Evolutionary conservation across 2,797 vertebrate species (phyloP), one percentile per base, ranked within the genome.

Genomic region (Halcyon chelicuti): DNA sequence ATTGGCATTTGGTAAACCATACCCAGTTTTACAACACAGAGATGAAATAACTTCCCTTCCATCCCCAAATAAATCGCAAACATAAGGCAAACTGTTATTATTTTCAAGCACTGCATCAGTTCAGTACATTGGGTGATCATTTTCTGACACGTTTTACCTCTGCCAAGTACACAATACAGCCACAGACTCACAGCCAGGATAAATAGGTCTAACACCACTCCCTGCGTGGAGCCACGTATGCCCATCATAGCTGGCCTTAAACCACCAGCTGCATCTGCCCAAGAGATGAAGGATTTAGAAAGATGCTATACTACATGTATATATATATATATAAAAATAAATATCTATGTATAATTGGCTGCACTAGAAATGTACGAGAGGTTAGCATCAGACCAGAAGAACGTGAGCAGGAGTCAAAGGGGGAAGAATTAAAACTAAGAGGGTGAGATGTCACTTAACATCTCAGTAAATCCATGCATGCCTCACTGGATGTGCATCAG

Each of bases 381-480:
- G 28, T 10, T 21, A 66, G 17, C 20, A 26, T 13, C 33, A 49
- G 17, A 77, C 3, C 28, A 60, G n/a, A 71, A 90, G 76, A 92
- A 51, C 1, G 4, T 9, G 10, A 90, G 63, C 20, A 75, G 22
- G 5, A 74, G 18, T 60, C 47, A 74, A 58, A 68, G 20, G 4
- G 6, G 9, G 20, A 58, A 73, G 39, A 92, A 72, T n/a, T n/a
- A 51, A 81, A 88, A 54, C 13, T 4, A 51, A 26, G 26, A 77
- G 29, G 26, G n/a, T 6, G 19, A 75, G 66, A 62, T 19, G 25
- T 16, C 0, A 0, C n/a, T 65, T 49, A 63, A 65, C 54, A 75
- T 55, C 84, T 73, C 51, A 28, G 28, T 76, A 52, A 78, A 70
- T 5, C 31, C 39, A 47, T 0, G 7, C 0, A 0, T 60, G 79